Percentiles rank a stretch among this genome's conserved stretches.
These are phyloP conservation scores for Laupala kohalensis DNA, from an alignment of 1,140 invertebrate genomes.

Conservation along the genomic window DNA sequence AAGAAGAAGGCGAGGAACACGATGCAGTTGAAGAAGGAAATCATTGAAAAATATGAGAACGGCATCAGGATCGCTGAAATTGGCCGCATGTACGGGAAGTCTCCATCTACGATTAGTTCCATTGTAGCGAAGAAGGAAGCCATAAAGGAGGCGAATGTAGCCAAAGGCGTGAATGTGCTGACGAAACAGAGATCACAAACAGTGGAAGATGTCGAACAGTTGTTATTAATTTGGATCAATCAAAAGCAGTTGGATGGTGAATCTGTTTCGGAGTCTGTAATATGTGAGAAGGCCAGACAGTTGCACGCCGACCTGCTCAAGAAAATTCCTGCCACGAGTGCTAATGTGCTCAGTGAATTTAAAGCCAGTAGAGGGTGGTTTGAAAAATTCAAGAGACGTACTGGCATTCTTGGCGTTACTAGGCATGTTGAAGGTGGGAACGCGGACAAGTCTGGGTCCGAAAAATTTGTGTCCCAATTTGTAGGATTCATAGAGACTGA, in stretches of 20 bases:
- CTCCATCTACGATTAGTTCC: constrained; percentile 17
- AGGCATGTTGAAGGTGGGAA: constrained; percentile 19
- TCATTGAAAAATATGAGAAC: not conserved
- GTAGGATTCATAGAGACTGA: constrained; percentile 26
- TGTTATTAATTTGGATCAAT: constrained; percentile 17
- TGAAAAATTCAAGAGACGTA: constrained; percentile 15
- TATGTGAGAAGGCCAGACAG: constrained; percentile 17
- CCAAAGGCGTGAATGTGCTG: constrained; percentile 16
- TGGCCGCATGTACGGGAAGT: constrained; percentile 14
- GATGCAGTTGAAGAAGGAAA: constrained; percentile 13
- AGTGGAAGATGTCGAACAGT: constrained; percentile 17
- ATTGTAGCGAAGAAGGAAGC: constrained; percentile 16
- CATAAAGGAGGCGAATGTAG: constrained; percentile 15
- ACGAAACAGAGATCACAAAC: constrained; percentile 13
- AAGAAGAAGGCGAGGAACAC: constrained; percentile 15
- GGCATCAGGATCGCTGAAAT: constrained; percentile 12
- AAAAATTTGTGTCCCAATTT: constrained; percentile 24
- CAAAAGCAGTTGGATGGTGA: constrained; percentile 16
- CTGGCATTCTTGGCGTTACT: constrained; percentile 15
- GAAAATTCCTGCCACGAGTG: constrained; percentile 12
- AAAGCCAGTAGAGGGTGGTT: constrained; percentile 17
- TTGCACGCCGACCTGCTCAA: constrained; percentile 13
- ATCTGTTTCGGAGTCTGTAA: constrained; percentile 3
- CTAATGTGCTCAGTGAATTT: constrained; percentile 5
- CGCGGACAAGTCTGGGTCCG: no score